phyloP scores from a whole-genome alignment of 2,888 invertebrate genomes.

The Hoplodrina blanda region DNA sequence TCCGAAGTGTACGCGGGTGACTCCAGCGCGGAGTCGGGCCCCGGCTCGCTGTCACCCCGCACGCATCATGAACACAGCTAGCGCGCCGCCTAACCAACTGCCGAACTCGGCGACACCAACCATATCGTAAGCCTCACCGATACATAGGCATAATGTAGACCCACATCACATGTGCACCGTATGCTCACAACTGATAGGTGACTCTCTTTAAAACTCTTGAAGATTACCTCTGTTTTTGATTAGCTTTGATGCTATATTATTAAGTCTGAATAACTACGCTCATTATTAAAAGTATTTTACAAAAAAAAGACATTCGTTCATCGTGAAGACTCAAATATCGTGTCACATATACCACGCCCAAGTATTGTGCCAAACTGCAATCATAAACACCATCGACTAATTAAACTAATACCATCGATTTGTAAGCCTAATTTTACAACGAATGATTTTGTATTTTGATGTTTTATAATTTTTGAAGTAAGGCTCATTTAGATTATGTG shows the following conservation, averaged over 20 bases:
- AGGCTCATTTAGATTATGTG: not conserved
- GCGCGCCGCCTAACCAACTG: conserved; percentile 66
- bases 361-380: conserved; percentile 47
- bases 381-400: conserved; percentile 20
- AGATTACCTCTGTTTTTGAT: conserved; percentile 9
- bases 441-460: conserved; percentile 41
- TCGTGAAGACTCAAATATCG: not conserved
- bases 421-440: conserved; percentile 55
- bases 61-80: conserved; percentile 89
- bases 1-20: conserved; percentile 89
- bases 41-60: conserved; percentile 86
- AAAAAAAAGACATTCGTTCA: not conserved
- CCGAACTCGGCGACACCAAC: conserved; percentile 29
- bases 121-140: conserved; percentile 50
- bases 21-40: conserved; percentile 87
- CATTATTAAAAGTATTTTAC: not conserved
- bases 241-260: not conserved
- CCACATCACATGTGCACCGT: conserved; percentile 8
- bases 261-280: not conserved
- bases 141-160: conserved; percentile 35
- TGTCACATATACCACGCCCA: conserved; percentile 2
- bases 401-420: conserved; percentile 19
- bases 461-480: not conserved
- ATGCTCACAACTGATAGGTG: conserved; percentile 1
- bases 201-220: not conserved